Evolutionary conservation across 2,797 vertebrate genomes (phyloP).

Genomic region (Halcyon chelicuti): DNA sequence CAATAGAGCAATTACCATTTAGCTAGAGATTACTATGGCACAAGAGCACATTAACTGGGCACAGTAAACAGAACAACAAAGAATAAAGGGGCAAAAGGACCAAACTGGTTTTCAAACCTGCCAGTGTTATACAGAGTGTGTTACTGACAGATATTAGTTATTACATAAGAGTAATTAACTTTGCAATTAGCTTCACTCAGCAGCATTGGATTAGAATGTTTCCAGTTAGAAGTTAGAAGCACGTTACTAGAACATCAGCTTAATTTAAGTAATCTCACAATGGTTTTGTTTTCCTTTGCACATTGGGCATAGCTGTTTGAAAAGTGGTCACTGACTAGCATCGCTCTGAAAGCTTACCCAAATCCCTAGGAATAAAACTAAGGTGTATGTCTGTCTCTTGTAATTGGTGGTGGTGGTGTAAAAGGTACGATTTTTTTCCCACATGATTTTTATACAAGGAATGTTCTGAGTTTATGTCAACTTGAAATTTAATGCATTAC

Average conservation of each 20-base stretch:
- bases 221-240: slow-evolving; percentile 62
- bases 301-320: not conserved
- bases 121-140: slow-evolving; percentile 19
- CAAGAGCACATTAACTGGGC: slow-evolving; percentile 85
- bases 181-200: slow-evolving; percentile 29
- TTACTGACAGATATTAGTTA: slow-evolving; percentile 77
- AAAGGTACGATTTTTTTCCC: not conserved
- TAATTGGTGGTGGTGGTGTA: slow-evolving; percentile 24
- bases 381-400: not conserved
- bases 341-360: not conserved
- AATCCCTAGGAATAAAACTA: slow-evolving; percentile 43
- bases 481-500: slow-evolving; percentile 24
- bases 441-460: slow-evolving; percentile 9
- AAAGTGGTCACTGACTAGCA: not conserved
- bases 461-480: not conserved
- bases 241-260: not conserved
- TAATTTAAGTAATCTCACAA: slow-evolving; percentile 18
- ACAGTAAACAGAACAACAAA: slow-evolving; percentile 84
- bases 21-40: slow-evolving; percentile 86
- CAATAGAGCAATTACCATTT: slow-evolving; percentile 92
- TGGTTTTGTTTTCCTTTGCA: not conserved
- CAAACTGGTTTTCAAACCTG: slow-evolving; percentile 74
- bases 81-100: slow-evolving; percentile 78
- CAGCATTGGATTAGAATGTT: slow-evolving; percentile 43
- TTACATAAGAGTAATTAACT: slow-evolving; percentile 81